A percentile compares a stretch with the other conserved stretches of the same genome.
phyloP scores from a whole-genome alignment of 2,113 vertebrate species.

The Hemichromis elongatus region DNA sequence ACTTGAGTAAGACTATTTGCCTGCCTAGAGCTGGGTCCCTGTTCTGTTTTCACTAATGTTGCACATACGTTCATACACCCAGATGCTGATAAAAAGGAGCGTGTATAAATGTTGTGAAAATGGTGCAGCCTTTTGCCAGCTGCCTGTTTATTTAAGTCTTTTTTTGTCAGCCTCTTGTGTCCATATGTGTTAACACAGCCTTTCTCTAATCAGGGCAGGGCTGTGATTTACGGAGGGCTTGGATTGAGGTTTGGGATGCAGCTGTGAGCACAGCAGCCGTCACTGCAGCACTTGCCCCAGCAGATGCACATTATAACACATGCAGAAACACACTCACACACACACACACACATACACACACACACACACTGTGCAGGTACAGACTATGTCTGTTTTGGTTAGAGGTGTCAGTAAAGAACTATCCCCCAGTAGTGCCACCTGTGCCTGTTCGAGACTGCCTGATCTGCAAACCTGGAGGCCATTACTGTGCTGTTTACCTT shows the following conservation, averaged over 20 bases:
- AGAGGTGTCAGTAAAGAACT: slow-evolving; percentile 1
- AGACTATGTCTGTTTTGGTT: slow-evolving; percentile 25
- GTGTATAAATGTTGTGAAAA: slow-evolving; percentile 14
- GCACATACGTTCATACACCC: not conserved
- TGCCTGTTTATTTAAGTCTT: slow-evolving; percentile 39
- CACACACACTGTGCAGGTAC: not conserved
- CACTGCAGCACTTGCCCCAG: slow-evolving; percentile 46
- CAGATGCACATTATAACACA: slow-evolving; percentile 45
- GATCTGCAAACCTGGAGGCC: slow-evolving; percentile 37
- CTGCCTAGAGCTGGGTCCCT: not conserved
- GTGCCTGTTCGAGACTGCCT: slow-evolving; percentile 17
- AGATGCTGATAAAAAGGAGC: slow-evolving; percentile 34
- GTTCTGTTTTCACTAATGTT: not conserved
- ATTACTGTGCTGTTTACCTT: slow-evolving; percentile 49
- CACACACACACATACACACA: too few relatives aligned
- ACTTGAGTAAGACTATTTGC: slow-evolving; percentile 11
- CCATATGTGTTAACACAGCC: slow-evolving; percentile 57
- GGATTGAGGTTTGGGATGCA: slow-evolving; percentile 49
- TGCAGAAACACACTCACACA: not conserved
- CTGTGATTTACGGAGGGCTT: slow-evolving; percentile 50
- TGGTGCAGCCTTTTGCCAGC: not conserved
- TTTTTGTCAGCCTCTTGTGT: slow-evolving; percentile 35
- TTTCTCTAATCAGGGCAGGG: slow-evolving; percentile 50
- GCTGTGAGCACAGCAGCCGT: slow-evolving; percentile 49
- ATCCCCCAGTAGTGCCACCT: slow-evolving; percentile 34